Evolutionary conservation across 2,888 invertebrate genomes (phyloP).

Genomic region (Elysia crispata): DNA sequence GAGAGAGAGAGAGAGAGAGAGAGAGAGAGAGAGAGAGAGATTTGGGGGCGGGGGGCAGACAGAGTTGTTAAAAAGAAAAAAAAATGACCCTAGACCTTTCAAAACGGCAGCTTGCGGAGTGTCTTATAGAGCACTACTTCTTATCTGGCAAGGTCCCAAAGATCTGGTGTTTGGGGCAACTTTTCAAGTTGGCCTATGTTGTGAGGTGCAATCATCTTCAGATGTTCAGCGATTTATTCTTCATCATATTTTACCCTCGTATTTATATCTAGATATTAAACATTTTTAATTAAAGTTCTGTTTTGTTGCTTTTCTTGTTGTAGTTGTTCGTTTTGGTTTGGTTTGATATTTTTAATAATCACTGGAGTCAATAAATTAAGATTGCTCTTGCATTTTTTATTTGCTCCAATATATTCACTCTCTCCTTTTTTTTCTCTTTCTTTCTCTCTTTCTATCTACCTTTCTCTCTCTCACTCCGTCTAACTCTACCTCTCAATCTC

Average conservation of each 20-base stretch:
- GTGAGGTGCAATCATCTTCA: not conserved
- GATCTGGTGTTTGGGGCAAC: not conserved
- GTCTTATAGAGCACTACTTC: too few species aligned
- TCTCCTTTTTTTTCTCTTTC: not conserved
- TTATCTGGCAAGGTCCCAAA: not conserved
- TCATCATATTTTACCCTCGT: not conserved
- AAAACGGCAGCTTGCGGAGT: not conserved
- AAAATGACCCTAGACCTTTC: too few species aligned
- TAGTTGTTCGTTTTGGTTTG: too few species aligned
- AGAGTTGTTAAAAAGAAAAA: too few species aligned
- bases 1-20: not conserved
- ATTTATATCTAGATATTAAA: too few species aligned
- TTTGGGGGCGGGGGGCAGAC: not conserved
- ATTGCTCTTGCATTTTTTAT: too few species aligned
- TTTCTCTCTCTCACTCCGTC: not conserved
- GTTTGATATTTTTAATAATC: not conserved
- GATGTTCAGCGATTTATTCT: not conserved
- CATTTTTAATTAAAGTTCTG: too few species aligned
- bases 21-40: not conserved
- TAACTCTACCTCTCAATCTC: not conserved
- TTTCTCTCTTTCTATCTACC: constrained; percentile 7
- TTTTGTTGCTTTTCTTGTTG: too few species aligned
- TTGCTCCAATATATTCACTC: not conserved
- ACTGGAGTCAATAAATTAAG: too few species aligned
- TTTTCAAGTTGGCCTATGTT: not conserved